phyloP scores from a whole-genome alignment of 2,888 invertebrate genomes.

The Aethes cnicana region DNA sequence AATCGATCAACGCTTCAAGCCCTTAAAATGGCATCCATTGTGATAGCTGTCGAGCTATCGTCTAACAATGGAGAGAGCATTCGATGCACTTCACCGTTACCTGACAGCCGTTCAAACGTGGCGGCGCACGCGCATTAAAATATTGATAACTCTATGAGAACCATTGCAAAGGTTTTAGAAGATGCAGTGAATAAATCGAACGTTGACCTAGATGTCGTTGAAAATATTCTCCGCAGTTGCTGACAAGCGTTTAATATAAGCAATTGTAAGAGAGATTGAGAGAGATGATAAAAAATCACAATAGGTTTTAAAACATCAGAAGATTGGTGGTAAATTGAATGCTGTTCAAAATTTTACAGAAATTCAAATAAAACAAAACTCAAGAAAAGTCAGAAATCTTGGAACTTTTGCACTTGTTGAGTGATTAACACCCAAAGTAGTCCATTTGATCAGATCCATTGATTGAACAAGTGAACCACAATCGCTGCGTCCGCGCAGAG shows the following conservation, averaged over 20 bases:
- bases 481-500: constrained; percentile 32
- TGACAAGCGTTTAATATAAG: no score
- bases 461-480: constrained; percentile 44
- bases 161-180: not conserved
- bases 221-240: no score
- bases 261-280: no score
- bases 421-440: constrained; percentile 62
- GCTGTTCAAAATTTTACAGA: no score
- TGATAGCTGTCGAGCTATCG: constrained; percentile 16
- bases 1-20: constrained; percentile 21
- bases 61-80: constrained; percentile 33
- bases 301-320: no score
- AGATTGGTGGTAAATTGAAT: no score
- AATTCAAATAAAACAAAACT: no score
- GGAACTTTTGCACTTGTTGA: constrained; percentile 40
- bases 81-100: constrained; percentile 34
- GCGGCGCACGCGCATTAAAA: constrained; percentile 32
- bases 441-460: constrained; percentile 53
- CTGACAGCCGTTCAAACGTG: constrained; percentile 31
- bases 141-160: constrained; percentile 33
- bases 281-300: no score
- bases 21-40: constrained; percentile 22
- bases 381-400: not conserved
- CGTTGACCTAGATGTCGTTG: not conserved
- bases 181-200: not conserved